Conservation (phyloP, 92 coral and sea anemone species). For the Phenganax marumi region DNA sequence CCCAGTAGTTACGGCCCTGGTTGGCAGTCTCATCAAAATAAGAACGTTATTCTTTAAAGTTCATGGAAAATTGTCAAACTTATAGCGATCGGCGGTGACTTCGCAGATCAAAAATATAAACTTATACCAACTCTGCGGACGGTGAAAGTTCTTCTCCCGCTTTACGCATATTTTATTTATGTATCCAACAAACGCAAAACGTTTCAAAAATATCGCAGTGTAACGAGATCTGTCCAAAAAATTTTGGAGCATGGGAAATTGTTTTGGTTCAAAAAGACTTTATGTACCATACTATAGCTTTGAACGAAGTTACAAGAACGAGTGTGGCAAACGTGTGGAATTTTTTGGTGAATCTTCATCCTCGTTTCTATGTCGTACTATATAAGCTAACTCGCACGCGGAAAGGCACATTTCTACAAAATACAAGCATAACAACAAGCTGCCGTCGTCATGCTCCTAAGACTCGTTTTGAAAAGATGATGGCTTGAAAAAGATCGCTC, state of each 20-base stretch:
- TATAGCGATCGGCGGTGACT: neutral
- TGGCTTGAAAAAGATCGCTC: too few relatives aligned
- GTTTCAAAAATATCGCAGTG: neutral
- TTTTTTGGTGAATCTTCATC: constrained; percentile 94
- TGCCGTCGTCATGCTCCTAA: too few relatives aligned
- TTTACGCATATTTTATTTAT: neutral
- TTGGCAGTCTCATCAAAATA: too few relatives aligned
- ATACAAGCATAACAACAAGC: too few relatives aligned
- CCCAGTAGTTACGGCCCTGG: too few relatives aligned
- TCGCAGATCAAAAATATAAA: constrained; percentile 69
- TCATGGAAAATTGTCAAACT: too few relatives aligned
- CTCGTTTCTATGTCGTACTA: constrained; percentile 91
- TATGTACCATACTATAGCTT: constrained; percentile 53
- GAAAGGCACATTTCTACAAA: constrained; percentile 11
- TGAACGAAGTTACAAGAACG: constrained; percentile 78
- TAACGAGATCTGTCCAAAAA: neutral
- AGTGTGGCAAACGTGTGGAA: constrained; percentile 85
- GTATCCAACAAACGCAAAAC: neutral
- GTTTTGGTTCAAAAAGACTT: too few relatives aligned
- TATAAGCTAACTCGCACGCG: constrained; percentile 81
- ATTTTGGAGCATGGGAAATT: too few relatives aligned
- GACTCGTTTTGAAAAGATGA: too few relatives aligned
- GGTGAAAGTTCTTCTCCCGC: neutral
- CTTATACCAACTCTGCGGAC: constrained; percentile 31
- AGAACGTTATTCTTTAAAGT: too few relatives aligned